Evolutionary conservation across 2,113 vertebrate species (phyloP).

Genomic region (Synodontis membranacea): DNA sequence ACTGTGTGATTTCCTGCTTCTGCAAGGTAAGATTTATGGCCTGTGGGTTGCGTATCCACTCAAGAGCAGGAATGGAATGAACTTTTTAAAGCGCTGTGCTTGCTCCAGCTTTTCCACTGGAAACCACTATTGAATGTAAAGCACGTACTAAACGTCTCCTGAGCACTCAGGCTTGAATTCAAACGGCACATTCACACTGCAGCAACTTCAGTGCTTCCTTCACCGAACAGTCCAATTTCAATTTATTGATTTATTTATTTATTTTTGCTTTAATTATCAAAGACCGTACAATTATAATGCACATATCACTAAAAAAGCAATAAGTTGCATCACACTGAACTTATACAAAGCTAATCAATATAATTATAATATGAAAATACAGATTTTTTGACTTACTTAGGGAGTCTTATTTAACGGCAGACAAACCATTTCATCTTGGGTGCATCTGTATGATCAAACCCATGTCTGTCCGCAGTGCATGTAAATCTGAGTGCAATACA

Average conservation of each 20-base stretch:
- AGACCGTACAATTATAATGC: background rate
- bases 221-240: background rate
- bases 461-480: background rate
- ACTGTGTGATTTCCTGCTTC: slow-evolving; percentile 48
- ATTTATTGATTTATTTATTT: no score
- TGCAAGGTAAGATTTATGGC: slow-evolving; percentile 51
- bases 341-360: background rate
- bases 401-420: no score
- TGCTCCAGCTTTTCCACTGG: slow-evolving; percentile 15
- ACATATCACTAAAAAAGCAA: background rate
- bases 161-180: background rate
- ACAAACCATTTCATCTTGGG: background rate
- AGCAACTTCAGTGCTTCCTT: background rate
- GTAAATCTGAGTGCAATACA: background rate
- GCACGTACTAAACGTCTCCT: background rate
- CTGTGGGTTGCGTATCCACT: slow-evolving; percentile 39
- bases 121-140: background rate
- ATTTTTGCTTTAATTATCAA: background rate
- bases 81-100: slow-evolving; percentile 34
- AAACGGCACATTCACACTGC: background rate
- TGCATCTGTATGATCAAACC: background rate
- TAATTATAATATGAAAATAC: no score
- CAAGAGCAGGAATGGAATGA: slow-evolving; percentile 48
- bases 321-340: background rate
- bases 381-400: no score